Conservation (phyloP, 1,140 invertebrate genomes). For the Helicoverpa zea region DNA sequence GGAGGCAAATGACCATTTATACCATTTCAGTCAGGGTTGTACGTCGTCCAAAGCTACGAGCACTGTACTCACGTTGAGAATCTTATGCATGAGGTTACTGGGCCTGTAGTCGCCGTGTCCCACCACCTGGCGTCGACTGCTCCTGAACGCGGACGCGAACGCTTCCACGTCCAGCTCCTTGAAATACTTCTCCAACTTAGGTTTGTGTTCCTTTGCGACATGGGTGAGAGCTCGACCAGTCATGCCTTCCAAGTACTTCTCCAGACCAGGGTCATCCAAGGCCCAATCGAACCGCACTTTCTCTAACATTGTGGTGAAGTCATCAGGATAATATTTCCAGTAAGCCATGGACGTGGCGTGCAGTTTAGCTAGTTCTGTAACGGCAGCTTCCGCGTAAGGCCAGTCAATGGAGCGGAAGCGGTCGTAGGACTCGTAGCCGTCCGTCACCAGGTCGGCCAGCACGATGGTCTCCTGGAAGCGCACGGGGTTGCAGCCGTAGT, state of each 20-base stretch:
- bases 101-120: slow-evolving; percentile 55
- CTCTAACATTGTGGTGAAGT: slow-evolving; percentile 34
- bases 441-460: slow-evolving; percentile 49
- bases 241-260: background rate
- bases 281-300: slow-evolving; percentile 12
- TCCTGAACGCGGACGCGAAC: background rate
- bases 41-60: background rate
- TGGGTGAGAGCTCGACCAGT: background rate
- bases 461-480: slow-evolving; percentile 50
- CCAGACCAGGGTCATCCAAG: background rate
- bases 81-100: slow-evolving; percentile 59
- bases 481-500: slow-evolving; percentile 47
- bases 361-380: slow-evolving; percentile 54
- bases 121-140: background rate
- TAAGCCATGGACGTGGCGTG: slow-evolving; percentile 59
- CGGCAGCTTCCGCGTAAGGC: slow-evolving; percentile 51
- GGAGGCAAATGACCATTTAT: too few species aligned
- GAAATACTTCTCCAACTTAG: slow-evolving; percentile 34
- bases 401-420: slow-evolving; percentile 53
- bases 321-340: slow-evolving; percentile 49
- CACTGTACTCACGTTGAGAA: slow-evolving; percentile 12
- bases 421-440: slow-evolving; percentile 47
- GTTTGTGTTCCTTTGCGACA: slow-evolving; percentile 23
- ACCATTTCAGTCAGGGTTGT: too few species aligned
- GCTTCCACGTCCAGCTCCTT: background rate